Evolutionary conservation across 2,888 invertebrate species (phyloP), one percentile per base, ranked within the genome.

Genomic region (Cyrtodaria siliqua): DNA sequence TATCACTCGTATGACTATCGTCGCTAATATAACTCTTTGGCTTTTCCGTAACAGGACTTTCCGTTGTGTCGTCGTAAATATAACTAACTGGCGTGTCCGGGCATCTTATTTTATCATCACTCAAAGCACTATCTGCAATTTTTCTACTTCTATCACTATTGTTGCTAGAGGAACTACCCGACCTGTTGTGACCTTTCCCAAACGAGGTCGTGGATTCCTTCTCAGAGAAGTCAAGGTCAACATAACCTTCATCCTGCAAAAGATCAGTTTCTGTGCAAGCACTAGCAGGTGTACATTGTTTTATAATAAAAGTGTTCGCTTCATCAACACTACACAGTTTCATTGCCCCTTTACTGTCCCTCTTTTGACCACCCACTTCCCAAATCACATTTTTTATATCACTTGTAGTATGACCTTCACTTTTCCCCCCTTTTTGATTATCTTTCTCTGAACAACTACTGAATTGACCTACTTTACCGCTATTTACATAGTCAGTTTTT

Each of bases 201-300:
- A 14, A 3, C 26, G 50, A 33, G 4, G 33, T 33, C 33, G 33
- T 33, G 33, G 12, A 4, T 33, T 4, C 33, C 33, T 33, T 33
- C 2, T 27, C 61, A 23, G 63, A 64, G 42, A 81, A 84, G 52
- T 84, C 81, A 55, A 86, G 57, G 8, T 82, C 85, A 23, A 80
- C 76, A 68, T 86, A 84, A 6, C 84, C 85, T 57, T 82, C 83
- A 57, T 81, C 83, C 24, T 77, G 59, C 24, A 83, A 64, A 9
- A 20, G 44, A 6, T 44, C 44, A 44, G 16, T 16, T 4, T 44
- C 44, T 4, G 33, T 12, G 12, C 12, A 12, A 12, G 33, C 33
- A 33, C 33, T 52, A 4, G 62, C 40, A n/a, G 73, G 49, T 18
- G 49, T 57, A 27, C 60, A 62, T 16, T 64, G 74, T 47, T 61